phyloP scores from a whole-genome alignment of 1,140 invertebrate species.

The Atopsyche davidsoni region DNA sequence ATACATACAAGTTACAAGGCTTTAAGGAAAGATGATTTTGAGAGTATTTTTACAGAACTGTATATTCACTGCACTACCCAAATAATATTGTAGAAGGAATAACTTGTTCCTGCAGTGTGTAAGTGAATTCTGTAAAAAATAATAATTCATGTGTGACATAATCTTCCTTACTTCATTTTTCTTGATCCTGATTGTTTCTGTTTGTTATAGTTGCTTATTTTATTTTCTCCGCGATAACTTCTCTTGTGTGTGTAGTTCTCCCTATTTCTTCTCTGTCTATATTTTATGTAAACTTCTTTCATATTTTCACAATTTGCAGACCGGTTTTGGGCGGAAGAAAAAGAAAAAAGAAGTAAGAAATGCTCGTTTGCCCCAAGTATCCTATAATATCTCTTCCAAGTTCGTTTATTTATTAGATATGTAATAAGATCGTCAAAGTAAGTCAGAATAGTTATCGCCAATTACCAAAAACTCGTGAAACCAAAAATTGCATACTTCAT shows the following conservation, averaged over 20 bases:
- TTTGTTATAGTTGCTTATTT: constrained; percentile 8
- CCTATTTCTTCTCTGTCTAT: constrained; percentile 28
- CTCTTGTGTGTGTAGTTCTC: constrained; percentile 27
- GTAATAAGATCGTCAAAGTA: constrained; percentile 19
- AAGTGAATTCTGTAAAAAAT: too few species aligned
- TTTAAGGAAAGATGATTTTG: too few species aligned
- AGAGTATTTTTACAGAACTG: too few species aligned
- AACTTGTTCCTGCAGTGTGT: too few species aligned
- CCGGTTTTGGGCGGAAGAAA: constrained; percentile 88
- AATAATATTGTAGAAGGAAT: too few species aligned
- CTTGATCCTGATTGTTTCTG: constrained; percentile 2
- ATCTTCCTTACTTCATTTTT: constrained; percentile 6
- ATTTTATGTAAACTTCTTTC: constrained; percentile 30
- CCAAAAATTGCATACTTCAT: too few species aligned
- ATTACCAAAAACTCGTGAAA: too few species aligned
- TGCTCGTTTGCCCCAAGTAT: constrained; percentile 37
- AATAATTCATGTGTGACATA: too few species aligned
- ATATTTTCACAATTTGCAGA: constrained; percentile 60
- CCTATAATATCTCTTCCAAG: constrained; percentile 28
- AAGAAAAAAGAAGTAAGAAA: constrained; percentile 94
- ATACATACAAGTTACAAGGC: too few species aligned
- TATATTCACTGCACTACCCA: too few species aligned
- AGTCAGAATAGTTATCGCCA: constrained; percentile 29
- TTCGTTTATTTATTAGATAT: constrained; percentile 29
- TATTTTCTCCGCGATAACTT: constrained; percentile 1